A percentile compares a stretch with the other conserved stretches of the same genome.
These are phyloP conservation scores for Eueremaeus valkanovi DNA, from an alignment of 2,888 invertebrate genomes.

Conservation along the genomic window DNA sequence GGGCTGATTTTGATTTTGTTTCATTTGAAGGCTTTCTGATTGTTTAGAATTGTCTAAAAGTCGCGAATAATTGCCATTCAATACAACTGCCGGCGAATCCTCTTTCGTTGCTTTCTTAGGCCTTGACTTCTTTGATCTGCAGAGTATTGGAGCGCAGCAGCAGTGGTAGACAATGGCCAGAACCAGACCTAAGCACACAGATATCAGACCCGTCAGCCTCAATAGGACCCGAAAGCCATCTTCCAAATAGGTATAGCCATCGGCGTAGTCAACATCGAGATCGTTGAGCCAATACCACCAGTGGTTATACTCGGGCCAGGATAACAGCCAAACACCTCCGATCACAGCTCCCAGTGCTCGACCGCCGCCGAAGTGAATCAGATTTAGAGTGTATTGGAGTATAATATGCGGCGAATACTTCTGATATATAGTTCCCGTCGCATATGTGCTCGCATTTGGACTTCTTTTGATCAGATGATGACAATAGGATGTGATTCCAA, in stretches of 20 bases:
- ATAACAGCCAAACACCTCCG: slow-evolving; percentile 37
- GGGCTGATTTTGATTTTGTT: too few relatives aligned
- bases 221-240: slow-evolving; percentile 39
- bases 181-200: slow-evolving; percentile 19
- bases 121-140: not conserved
- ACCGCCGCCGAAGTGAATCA: slow-evolving; percentile 46
- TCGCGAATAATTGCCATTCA: slow-evolving; percentile 29
- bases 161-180: slow-evolving; percentile 37
- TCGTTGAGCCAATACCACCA: slow-evolving; percentile 42
- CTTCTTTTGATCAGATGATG: slow-evolving; percentile 56
- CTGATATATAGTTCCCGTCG: slow-evolving; percentile 40
- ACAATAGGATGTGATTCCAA: slow-evolving; percentile 50
- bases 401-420: slow-evolving; percentile 42
- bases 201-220: slow-evolving; percentile 31
- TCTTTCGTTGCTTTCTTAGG: not conserved
- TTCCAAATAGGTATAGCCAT: slow-evolving; percentile 31
- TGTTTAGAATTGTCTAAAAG: slow-evolving; percentile 19
- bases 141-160: slow-evolving; percentile 33
- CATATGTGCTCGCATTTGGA: slow-evolving; percentile 40
- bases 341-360: slow-evolving; percentile 38
- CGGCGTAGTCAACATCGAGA: slow-evolving; percentile 17
- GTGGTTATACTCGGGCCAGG: slow-evolving; percentile 37
- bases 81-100: slow-evolving; percentile 13
- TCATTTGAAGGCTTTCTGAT: slow-evolving; percentile 16
- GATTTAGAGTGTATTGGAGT: slow-evolving; percentile 45